A percentile compares a stretch with the other conserved stretches of the same genome.
Conservation (phyloP, 2,797 vertebrate species). For the Aratinga solstitialis region DNA sequence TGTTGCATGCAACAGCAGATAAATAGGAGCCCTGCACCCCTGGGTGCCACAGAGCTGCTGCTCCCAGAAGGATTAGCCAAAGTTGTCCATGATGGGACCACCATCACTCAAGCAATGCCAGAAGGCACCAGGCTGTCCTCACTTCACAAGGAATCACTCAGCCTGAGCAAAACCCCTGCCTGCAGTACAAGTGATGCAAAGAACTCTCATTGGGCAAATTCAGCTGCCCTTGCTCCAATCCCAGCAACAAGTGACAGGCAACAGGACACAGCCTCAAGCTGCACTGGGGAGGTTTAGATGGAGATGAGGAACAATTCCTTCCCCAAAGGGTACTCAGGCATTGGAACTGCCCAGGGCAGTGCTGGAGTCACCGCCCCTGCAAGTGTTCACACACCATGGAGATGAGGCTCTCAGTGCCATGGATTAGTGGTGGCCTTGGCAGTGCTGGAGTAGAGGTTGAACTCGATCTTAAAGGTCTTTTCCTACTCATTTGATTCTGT, state of each 20-base stretch:
- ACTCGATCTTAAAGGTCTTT: background rate
- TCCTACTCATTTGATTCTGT: background rate
- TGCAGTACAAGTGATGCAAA: background rate
- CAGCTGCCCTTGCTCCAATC: background rate
- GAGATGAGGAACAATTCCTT: background rate
- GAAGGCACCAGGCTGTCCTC: background rate
- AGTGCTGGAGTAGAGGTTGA: background rate
- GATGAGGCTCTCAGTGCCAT: background rate
- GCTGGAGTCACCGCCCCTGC: background rate
- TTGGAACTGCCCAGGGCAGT: background rate
- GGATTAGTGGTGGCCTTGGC: background rate
- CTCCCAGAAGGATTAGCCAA: background rate
- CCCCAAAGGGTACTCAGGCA: background rate
- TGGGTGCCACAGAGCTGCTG: background rate
- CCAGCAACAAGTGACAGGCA: background rate
- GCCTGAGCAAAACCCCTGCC: background rate
- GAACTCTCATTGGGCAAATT: background rate
- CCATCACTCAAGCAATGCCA: accelerated
- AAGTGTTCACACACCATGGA: background rate
- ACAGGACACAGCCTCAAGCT: background rate
- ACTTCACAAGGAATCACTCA: background rate
- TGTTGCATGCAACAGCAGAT: background rate
- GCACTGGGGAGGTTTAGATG: background rate
- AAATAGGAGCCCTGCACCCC: background rate
- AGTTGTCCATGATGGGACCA: accelerated